phyloP scores from a whole-genome alignment of 2,888 invertebrate genomes.

The Agonopterix arenella region DNA sequence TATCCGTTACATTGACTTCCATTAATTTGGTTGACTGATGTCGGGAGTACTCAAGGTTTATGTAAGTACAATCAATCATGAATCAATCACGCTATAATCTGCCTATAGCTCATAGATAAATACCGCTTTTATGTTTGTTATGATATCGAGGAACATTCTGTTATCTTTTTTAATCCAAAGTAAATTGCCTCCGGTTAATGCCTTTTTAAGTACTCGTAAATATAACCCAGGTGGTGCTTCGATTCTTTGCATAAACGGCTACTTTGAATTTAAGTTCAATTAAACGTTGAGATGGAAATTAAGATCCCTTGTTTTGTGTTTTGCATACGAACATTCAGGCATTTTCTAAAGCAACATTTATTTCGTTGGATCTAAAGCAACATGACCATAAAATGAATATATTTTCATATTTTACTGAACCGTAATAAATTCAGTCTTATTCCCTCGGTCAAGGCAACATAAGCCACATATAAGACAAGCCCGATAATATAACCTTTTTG shows the following conservation, averaged over 20 bases:
- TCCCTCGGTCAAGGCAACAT: slow-evolving; percentile 10
- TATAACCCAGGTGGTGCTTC: too few relatives aligned
- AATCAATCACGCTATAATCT: slow-evolving; percentile 17
- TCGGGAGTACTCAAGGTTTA: slow-evolving; percentile 36
- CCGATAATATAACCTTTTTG: slow-evolving; percentile 4
- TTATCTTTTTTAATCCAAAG: too few relatives aligned
- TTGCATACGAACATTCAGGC: neutral
- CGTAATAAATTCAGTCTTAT: slow-evolving; percentile 8
- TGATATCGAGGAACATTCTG: too few relatives aligned
- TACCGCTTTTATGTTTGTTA: too few relatives aligned
- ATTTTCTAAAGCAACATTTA: neutral
- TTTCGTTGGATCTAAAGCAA: neutral
- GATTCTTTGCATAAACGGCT: too few relatives aligned
- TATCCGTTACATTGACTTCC: slow-evolving; percentile 28
- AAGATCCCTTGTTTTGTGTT: slow-evolving; percentile 5
- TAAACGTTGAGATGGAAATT: neutral
- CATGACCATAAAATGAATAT: slow-evolving; percentile 9
- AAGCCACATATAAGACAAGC: slow-evolving; percentile 1
- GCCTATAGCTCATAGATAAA: too few relatives aligned
- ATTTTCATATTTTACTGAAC: slow-evolving; percentile 1
- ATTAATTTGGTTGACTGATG: slow-evolving; percentile 46
- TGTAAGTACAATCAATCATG: slow-evolving; percentile 41
- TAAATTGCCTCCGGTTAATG: too few relatives aligned
- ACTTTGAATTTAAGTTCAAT: too few relatives aligned
- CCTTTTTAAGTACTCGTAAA: too few relatives aligned